Conservation (phyloP, 2,113 vertebrate genomes). For the Raja brachyura region DNA sequence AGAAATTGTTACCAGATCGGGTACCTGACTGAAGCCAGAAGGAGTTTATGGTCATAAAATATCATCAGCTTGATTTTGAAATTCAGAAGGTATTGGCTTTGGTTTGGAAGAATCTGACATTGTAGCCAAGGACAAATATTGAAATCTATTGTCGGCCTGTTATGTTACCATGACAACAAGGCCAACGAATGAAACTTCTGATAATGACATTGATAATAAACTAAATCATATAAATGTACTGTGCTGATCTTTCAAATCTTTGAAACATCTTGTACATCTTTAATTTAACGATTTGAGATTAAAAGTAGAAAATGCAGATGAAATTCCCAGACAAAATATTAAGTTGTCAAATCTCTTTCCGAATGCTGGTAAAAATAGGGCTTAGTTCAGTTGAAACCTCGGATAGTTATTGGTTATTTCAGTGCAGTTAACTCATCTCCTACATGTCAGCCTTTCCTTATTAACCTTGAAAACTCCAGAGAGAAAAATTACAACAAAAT, state of each 20-base stretch:
- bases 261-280: conserved; percentile 9
- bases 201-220: background rate
- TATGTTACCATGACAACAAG: conserved; percentile 18
- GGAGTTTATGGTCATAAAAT: background rate
- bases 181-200: background rate
- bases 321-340: background rate
- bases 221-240: background rate
- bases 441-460: background rate
- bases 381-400: background rate
- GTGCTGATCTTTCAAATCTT: background rate
- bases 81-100: background rate
- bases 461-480: background rate
- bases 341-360: background rate
- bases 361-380: background rate
- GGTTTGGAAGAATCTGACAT: background rate
- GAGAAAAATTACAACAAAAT: background rate
- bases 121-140: background rate
- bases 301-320: background rate
- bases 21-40: background rate
- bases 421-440: background rate
- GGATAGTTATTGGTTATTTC: background rate
- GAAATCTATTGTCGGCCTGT: background rate
- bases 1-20: background rate
- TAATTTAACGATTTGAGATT: background rate
- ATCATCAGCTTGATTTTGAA: background rate